A percentile compares a stretch with the other conserved stretches of the same genome.
Conservation (phyloP, 1,140 invertebrate species). For the Dufourea novaeangliae region DNA sequence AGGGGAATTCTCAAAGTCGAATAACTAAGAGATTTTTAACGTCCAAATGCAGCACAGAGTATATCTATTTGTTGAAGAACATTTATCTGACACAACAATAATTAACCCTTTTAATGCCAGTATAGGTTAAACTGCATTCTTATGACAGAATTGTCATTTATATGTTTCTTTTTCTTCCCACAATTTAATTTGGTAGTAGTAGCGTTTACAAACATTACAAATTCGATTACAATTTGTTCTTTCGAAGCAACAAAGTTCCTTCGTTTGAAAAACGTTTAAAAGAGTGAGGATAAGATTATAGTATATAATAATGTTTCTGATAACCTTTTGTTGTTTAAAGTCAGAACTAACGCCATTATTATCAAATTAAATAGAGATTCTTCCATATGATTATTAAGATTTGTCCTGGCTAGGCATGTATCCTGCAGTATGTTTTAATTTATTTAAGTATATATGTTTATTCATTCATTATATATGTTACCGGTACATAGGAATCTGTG, state of each 20-base stretch:
- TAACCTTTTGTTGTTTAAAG: background rate
- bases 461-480: constrained; percentile 23
- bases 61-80: constrained; percentile 50
- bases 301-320: background rate
- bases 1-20: background rate
- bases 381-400: constrained; percentile 10
- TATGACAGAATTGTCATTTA: constrained; percentile 15
- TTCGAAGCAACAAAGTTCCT: background rate
- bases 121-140: constrained; percentile 43
- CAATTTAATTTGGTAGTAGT: constrained; percentile 38
- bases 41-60: constrained; percentile 33
- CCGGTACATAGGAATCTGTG: constrained; percentile 5
- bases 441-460: constrained; percentile 45
- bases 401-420: constrained; percentile 20
- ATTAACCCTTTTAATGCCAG: constrained; percentile 58
- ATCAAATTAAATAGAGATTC: constrained; percentile 23
- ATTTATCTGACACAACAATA: constrained; percentile 44
- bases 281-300: background rate
- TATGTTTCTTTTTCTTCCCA: background rate
- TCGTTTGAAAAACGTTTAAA: background rate
- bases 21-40: constrained; percentile 35
- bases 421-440: constrained; percentile 36
- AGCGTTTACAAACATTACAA: background rate
- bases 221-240: constrained; percentile 8
- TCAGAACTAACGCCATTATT: background rate